Evolutionary conservation across 2,113 vertebrate species (phyloP).

Genomic region (Petromus typicus): DNA sequence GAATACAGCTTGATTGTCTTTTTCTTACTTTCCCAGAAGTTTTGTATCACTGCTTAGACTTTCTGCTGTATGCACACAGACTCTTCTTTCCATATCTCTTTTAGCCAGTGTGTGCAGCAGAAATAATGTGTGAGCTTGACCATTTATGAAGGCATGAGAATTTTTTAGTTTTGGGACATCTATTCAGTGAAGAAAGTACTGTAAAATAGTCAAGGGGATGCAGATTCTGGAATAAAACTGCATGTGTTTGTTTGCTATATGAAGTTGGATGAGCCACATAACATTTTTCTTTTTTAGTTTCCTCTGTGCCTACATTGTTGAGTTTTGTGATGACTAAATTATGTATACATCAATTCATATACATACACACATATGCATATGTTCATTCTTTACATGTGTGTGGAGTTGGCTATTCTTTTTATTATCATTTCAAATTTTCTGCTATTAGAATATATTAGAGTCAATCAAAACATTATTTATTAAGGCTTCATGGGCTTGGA

Average conservation of each 20-base stretch:
- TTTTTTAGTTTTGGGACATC: conserved; percentile 50
- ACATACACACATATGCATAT: not conserved
- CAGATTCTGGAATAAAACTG: not conserved
- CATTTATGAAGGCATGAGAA: not conserved
- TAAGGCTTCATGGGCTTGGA: not conserved
- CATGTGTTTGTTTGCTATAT: conserved; percentile 4
- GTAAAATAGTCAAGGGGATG: conserved; percentile 25
- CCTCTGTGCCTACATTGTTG: not conserved
- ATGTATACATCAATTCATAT: not conserved
- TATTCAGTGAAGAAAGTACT: not conserved
- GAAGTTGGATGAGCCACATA: not conserved
- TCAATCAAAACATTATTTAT: conserved; percentile 12
- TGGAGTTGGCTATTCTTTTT: not conserved
- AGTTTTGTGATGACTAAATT: not conserved
- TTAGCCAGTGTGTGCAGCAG: not conserved
- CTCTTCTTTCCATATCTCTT: conserved; percentile 11
- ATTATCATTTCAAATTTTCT: conserved; percentile 24
- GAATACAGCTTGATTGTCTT: conserved; percentile 49
- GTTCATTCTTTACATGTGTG: not conserved
- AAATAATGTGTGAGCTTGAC: not conserved
- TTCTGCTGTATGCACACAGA: not conserved
- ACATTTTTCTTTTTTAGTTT: conserved; percentile 16
- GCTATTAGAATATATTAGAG: conserved; percentile 25
- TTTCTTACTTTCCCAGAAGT: conserved; percentile 41
- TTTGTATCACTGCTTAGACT: conserved; percentile 16